phyloP scores from a whole-genome alignment of 2,113 vertebrate species.

The Emydocephalus ijimae region DNA sequence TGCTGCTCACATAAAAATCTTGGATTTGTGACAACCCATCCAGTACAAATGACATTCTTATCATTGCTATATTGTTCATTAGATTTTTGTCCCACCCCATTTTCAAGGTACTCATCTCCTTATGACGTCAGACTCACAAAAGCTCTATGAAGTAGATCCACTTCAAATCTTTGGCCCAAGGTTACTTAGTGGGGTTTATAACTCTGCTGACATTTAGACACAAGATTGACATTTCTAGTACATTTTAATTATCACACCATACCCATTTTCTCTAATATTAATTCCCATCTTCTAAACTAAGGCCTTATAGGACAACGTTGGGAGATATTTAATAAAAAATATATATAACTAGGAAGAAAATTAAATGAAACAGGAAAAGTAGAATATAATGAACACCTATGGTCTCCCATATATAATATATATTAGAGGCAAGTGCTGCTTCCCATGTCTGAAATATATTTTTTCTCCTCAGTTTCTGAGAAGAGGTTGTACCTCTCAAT shows the following conservation, averaged over 20 bases:
- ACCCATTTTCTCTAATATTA: not conserved
- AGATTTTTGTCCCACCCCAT: not conserved
- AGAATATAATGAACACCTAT: not conserved
- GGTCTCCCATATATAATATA: not conserved
- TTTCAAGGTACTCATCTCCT: not conserved
- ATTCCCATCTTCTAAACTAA: not conserved
- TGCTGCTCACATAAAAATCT: not conserved
- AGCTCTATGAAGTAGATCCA: not conserved
- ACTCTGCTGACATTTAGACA: not conserved
- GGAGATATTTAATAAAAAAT: not conserved
- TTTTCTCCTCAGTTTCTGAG: not conserved
- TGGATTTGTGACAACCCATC: not conserved
- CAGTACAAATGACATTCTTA: not conserved
- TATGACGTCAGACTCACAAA: not conserved
- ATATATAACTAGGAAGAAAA: too few relatives aligned
- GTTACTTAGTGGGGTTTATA: not conserved
- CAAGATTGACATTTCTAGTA: not conserved
- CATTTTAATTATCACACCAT: not conserved
- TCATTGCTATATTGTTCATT: not conserved
- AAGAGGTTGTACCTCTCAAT: too few relatives aligned
- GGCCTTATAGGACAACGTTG: not conserved
- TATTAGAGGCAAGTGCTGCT: not conserved
- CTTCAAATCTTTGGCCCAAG: not conserved
- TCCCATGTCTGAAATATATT: not conserved
- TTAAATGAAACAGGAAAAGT: not conserved